Evolutionary conservation across 2,888 invertebrate genomes (phyloP), one percentile per base, ranked within the genome.

Genomic region (Dasysyrphus albostriatus): DNA sequence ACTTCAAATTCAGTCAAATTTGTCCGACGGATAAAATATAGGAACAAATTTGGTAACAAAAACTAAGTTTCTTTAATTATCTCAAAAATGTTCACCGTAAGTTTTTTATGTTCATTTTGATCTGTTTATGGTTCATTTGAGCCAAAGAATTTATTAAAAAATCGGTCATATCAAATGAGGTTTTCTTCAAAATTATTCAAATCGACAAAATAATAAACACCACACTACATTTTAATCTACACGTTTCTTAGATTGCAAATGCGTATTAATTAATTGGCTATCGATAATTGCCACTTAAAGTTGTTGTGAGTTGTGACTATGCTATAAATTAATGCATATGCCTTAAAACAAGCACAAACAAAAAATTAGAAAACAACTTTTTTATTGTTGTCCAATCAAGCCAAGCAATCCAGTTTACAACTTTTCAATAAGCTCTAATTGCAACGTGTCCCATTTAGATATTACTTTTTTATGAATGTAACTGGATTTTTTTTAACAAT

Each of bases 401-500:
- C 3, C 24, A n/a, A 54, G 24, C 19, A 69, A 54, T 54, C 69
- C 54, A 42, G 54, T 54, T 69, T 54, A 54, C 39, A 69, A 54
- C 37, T 49, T 39, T 51, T 54, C 24, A 69, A 69, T 69, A 69
- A 69, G 39, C 34, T 54, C 39, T 69, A 69, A 69, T 69, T 54
- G n/a, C 69, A 69, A 51, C 54, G 54, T 54, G 54, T 4, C 37
- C 69, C 19, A 69, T 54, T 69, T 69, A 69, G 67, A 69, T 51
- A 69, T 51, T 24, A 19, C 29, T 54, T 67, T 67, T 67, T 54
- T 39, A 69, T 69, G 39, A 54, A 69, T 69, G 10, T 16, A n/a
- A 47, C 24, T 42, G n/a, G 19, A 61, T 19, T 24, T 61, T 59
- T 16, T 56, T 34, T 12, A 59, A 59, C 37, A 59, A 59, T 61